These are phyloP conservation scores for Camarhynchus parvulus DNA, from an alignment of 2,113 vertebrate species.

Conservation along the genomic window DNA sequence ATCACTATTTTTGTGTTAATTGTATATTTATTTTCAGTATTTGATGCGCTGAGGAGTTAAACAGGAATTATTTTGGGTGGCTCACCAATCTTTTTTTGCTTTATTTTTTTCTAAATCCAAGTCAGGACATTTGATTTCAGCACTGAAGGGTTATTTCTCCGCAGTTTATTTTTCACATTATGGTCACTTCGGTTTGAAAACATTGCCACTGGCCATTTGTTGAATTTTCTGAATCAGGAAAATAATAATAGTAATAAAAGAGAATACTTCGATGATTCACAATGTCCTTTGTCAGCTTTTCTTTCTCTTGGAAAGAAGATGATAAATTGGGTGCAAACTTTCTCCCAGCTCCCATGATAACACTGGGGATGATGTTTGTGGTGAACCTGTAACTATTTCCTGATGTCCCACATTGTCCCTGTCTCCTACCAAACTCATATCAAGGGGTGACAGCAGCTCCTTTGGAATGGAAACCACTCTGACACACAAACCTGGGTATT, in stretches of 20 bases:
- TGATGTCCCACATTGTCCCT: background rate
- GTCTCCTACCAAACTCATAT: background rate
- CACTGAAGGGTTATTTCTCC: background rate
- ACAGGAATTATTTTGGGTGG: background rate
- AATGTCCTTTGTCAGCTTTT: background rate
- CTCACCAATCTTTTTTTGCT: background rate
- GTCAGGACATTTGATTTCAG: background rate
- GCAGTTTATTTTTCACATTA: slow-evolving; percentile 21
- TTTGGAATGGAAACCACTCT: background rate
- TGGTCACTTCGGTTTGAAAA: background rate
- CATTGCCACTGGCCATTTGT: slow-evolving; percentile 26
- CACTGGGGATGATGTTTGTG: background rate
- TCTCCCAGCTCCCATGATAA: accelerated
- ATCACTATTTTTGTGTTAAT: background rate
- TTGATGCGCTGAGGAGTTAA: background rate
- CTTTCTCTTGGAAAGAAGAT: background rate
- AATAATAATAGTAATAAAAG: background rate
- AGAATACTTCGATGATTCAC: background rate
- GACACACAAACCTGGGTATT: background rate
- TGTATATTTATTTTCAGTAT: background rate
- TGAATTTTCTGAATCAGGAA: background rate
- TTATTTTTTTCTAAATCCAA: background rate
- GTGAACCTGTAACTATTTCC: background rate
- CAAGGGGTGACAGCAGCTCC: background rate
- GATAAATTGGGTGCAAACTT: background rate